Evolutionary conservation across 2,888 invertebrate genomes (phyloP).

Genomic region (Dynastes maya): DNA sequence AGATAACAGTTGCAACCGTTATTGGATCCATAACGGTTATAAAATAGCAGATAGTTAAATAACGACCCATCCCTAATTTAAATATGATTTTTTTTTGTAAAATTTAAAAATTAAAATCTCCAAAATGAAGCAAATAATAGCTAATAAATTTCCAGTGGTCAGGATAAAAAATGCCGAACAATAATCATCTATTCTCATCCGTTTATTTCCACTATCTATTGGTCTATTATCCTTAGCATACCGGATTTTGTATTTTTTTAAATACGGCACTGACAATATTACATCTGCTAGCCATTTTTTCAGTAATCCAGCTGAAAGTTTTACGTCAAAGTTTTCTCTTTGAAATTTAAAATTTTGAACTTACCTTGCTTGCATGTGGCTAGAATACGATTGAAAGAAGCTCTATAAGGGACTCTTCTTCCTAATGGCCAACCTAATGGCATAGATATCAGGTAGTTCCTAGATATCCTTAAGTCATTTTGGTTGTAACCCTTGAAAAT

Average conservation of each 20-base stretch:
- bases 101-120: constrained; percentile 38
- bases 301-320: constrained; percentile 56
- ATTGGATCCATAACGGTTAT: no score
- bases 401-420: constrained; percentile 57
- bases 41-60: no score
- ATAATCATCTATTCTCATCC: constrained; percentile 48
- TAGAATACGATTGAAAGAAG: constrained; percentile 53
- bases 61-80: no score
- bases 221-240: constrained; percentile 29
- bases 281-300: constrained; percentile 56
- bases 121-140: constrained; percentile 48
- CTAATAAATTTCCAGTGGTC: constrained; percentile 52
- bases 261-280: constrained; percentile 2
- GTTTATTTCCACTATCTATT: constrained; percentile 11
- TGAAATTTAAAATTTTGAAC: neutral
- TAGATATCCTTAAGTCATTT: constrained; percentile 53
- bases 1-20: no score
- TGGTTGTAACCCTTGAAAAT: constrained; percentile 6
- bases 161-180: constrained; percentile 55
- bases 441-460: constrained; percentile 51
- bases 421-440: constrained; percentile 56
- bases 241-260: neutral
- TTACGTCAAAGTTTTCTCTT: neutral
- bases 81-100: neutral
- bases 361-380: neutral